Conservation (phyloP, 1,140 invertebrate species). For the Oscheius sp. region DNA sequence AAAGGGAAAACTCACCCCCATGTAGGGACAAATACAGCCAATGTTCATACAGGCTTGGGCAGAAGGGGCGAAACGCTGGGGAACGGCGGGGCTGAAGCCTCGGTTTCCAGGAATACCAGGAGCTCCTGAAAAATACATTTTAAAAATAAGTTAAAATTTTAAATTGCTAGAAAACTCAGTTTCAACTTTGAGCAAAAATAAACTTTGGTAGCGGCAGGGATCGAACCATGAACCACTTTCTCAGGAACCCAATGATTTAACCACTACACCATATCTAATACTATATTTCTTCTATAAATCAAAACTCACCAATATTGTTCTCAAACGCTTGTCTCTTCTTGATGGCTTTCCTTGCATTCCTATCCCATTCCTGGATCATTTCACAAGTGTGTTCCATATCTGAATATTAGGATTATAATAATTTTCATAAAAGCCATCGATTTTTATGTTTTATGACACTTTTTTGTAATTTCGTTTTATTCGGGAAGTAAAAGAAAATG, state of each 20-base stretch:
- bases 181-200: background rate
- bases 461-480: too few species aligned
- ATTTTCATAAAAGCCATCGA: background rate
- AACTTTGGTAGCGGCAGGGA: background rate
- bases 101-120: constrained; percentile 51
- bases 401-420: background rate
- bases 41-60: constrained; percentile 53
- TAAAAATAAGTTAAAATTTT: background rate
- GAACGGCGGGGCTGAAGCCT: constrained; percentile 45
- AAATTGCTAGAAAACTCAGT: background rate
- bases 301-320: background rate
- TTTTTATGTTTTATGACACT: too few species aligned
- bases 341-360: constrained; percentile 23
- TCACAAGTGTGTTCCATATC: constrained; percentile 28
- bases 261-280: background rate
- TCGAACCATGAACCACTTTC: background rate
- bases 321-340: constrained; percentile 29
- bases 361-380: constrained; percentile 38
- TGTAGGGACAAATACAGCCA: constrained; percentile 49
- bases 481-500: too few species aligned
- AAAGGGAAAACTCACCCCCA: constrained; percentile 23
- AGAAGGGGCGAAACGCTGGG: constrained; percentile 38
- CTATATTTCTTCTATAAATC: background rate
- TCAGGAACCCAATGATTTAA: background rate
- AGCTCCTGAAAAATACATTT: constrained; percentile 32